Evolutionary conservation across 1,140 invertebrate genomes (phyloP), one percentile per base, ranked within the genome.

Genomic region (Protaetia brevitarsis): DNA sequence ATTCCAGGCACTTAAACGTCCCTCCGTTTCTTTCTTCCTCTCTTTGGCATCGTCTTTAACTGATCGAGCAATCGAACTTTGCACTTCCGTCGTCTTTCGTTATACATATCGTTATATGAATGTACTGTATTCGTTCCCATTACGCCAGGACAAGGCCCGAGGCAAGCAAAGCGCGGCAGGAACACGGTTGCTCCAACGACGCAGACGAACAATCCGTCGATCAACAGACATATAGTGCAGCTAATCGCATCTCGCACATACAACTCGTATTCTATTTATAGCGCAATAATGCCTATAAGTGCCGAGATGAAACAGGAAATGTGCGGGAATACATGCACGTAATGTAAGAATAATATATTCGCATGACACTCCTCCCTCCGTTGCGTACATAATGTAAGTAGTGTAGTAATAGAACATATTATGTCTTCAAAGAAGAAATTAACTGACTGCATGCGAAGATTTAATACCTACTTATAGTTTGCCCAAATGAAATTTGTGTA

Each of bases 251-350:
- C 37, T 45, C 2, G 37, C 16, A 19, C 16, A 21, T 45, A 45
- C 41, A 45, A 45, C 41, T 45, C 13, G 5, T 45, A 45, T 45
- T 45, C 41, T 45, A 45, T 45, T 45, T 45, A 45, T 45, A 45
- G 41, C 19, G 41, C 6, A 45, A 45, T 45, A 45, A 45, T 21
- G 41, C 16, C 41, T 21, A 21, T 45, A 45, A 21, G 41, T 45
- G 41, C 23, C n/a, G 13, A 13, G 16, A 45, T 45, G 41, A 13
- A 19, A 45, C 41, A 45, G 41, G 41, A 45, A 45, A 45, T 19
- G 41, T 13, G 41, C 41, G 37, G 16, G 37, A 45, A 45, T 45
- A 45, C 13, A 45, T 21, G 41, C 6, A 8, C 41, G 41, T 16
- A 13, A 13, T 13, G 13, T n/a, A n/a, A n/a, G n/a, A n/a, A n/a